Conservation (phyloP, 2,888 invertebrate species). For the Agrochola litura region DNA sequence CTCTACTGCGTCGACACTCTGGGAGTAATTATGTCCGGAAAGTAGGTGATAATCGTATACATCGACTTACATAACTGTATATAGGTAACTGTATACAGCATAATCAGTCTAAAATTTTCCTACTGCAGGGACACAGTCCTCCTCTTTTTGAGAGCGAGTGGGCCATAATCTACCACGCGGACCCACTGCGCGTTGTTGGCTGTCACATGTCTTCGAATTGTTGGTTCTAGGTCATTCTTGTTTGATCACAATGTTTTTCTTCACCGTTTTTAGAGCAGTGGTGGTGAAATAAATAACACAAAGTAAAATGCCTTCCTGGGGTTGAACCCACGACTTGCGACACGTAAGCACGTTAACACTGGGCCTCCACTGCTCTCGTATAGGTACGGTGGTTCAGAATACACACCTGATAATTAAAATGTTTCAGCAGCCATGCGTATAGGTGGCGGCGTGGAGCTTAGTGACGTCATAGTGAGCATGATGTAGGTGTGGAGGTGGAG, state of each 20-base stretch:
- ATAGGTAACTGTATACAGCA: background rate
- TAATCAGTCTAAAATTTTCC: background rate
- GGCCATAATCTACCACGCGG: too few relatives aligned
- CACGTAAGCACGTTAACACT: too few relatives aligned
- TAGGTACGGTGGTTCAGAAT: too few relatives aligned
- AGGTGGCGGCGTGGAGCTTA: background rate
- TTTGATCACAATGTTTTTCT: too few relatives aligned
- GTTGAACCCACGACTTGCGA: too few relatives aligned
- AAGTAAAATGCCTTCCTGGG: too few relatives aligned
- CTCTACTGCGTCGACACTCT: background rate
- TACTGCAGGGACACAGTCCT: too few relatives aligned
- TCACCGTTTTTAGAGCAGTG: too few relatives aligned
- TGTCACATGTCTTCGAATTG: background rate
- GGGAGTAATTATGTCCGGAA: background rate
- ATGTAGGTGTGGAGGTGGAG: background rate
- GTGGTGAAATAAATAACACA: too few relatives aligned
- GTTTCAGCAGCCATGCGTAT: background rate
- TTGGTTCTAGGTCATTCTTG: too few relatives aligned
- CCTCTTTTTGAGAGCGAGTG: background rate
- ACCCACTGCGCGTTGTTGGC: too few relatives aligned
- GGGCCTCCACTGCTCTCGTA: too few relatives aligned
- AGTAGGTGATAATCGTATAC: background rate
- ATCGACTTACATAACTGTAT: background rate
- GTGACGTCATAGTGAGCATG: background rate
- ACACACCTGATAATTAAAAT: background rate